Evolutionary conservation across 2,113 vertebrate species (phyloP).

Genomic region (Brienomyrus longianalis): DNA sequence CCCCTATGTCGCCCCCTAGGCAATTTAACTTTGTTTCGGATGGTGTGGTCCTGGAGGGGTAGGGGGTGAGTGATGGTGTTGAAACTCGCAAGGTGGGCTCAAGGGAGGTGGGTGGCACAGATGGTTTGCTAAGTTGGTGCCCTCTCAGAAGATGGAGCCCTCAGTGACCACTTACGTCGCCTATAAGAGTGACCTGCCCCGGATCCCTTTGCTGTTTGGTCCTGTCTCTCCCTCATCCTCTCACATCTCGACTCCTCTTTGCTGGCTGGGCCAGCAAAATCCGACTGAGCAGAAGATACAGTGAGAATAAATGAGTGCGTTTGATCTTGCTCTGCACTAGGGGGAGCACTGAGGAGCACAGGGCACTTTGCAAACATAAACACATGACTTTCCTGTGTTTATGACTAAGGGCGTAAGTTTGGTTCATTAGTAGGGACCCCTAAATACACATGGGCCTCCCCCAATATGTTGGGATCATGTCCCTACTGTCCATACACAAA

Average conservation of each 20-base stretch:
- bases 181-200: neutral
- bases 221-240: neutral
- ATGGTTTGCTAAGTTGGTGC: neutral
- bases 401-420: neutral
- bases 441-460: neutral
- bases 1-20: neutral
- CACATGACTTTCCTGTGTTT: neutral
- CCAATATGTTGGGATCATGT: neutral
- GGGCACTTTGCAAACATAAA: neutral
- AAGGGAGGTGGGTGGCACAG: neutral
- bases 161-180: neutral
- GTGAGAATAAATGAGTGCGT: neutral
- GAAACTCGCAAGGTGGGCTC: neutral
- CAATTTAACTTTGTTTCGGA: neutral
- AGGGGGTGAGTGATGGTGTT: neutral
- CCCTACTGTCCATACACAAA: neutral
- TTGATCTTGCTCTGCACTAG: neutral
- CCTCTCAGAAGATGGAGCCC: neutral
- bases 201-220: neutral
- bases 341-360: neutral
- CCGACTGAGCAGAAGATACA: neutral
- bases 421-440: neutral
- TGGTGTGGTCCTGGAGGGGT: neutral
- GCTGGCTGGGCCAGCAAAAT: neutral
- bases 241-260: neutral